Evolutionary conservation across 1,140 invertebrate genomes (phyloP).

Genomic region (Penaeus indicus): DNA sequence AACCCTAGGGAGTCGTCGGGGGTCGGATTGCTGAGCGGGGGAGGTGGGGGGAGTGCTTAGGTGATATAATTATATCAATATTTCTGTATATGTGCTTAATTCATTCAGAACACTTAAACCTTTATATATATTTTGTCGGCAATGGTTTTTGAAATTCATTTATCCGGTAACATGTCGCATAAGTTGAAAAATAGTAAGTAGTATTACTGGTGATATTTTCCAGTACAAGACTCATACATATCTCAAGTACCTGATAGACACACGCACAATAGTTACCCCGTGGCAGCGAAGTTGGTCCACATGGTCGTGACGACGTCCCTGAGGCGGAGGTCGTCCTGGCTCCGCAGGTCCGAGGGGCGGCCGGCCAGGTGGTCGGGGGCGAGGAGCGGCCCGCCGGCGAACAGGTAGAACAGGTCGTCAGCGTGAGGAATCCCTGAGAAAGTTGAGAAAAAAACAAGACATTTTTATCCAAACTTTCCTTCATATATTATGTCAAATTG

Average conservation of each 20-base stretch:
- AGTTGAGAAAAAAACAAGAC: background rate
- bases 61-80: no score
- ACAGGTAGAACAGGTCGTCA: conserved; percentile 42
- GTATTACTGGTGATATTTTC: no score
- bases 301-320: conserved; percentile 5
- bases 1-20: conserved; percentile 47
- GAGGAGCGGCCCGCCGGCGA: background rate
- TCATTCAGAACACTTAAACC: no score
- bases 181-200: no score
- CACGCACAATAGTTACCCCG: conserved; percentile 18
- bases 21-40: conserved; percentile 33
- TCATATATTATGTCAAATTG: no score
- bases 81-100: no score
- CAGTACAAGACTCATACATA: no score
- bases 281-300: conserved; percentile 46
- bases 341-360: background rate
- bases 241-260: no score
- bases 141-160: no score
- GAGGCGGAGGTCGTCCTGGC: conserved; percentile 1
- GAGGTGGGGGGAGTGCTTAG: background rate
- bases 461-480: no score
- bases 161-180: no score
- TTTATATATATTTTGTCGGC: no score
- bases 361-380: background rate
- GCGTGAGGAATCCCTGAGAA: conserved; percentile 32